Percentiles rank a stretch among this genome's conserved stretches.
These are phyloP conservation scores for Desmodus rotundus DNA, from an alignment of 2,113 vertebrate genomes.

Conservation along the genomic window DNA sequence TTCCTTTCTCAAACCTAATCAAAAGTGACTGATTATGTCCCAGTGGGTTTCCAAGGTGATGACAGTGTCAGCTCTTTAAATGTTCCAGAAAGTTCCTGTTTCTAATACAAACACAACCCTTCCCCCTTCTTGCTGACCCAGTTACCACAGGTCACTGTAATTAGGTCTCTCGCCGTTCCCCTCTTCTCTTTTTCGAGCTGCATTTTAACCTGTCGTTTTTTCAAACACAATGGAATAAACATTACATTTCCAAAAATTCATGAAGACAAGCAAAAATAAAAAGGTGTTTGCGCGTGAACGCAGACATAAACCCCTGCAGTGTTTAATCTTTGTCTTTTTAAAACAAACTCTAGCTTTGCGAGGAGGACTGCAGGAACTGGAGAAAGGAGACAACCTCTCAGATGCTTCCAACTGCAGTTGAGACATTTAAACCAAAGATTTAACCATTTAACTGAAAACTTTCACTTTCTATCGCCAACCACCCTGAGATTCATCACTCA, in stretches of 20 bases:
- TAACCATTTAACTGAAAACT: background rate
- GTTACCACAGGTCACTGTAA: background rate
- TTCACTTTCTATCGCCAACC: background rate
- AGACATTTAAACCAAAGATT: background rate
- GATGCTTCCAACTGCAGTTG: background rate
- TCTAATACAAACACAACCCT: background rate
- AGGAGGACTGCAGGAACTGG: conserved; percentile 19
- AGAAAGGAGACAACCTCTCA: conserved; percentile 10
- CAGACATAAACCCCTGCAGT: background rate
- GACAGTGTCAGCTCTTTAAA: background rate
- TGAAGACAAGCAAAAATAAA: conserved; percentile 6
- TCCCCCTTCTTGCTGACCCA: background rate
- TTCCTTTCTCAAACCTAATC: background rate
- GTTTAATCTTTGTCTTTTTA: conserved; percentile 49
- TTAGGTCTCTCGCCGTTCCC: background rate
- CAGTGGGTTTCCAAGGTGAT: background rate
- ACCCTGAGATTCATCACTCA: background rate
- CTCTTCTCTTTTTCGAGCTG: background rate
- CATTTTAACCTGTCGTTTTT: background rate
- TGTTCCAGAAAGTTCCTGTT: background rate
- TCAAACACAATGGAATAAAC: conserved; percentile 31
- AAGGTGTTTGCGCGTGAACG: background rate
- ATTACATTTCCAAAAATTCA: conserved; percentile 4
- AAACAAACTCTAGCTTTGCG: conserved; percentile 44
- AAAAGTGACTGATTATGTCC: background rate